Conservation (phyloP, 2,113 vertebrate genomes). For the Atractosteus spatula region DNA sequence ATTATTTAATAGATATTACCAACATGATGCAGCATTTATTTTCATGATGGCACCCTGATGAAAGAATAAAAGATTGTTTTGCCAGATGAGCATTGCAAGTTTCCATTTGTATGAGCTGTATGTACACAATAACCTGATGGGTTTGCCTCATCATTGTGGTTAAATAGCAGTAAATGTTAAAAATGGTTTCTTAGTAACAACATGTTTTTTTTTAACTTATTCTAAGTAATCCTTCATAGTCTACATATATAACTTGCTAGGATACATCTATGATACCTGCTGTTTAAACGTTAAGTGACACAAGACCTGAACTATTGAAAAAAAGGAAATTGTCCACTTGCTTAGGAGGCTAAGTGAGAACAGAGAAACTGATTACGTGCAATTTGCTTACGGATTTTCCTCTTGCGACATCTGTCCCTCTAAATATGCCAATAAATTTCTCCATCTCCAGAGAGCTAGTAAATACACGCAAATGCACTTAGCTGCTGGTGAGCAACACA, state of each 20-base stretch:
- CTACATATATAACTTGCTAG: not conserved
- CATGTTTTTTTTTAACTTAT: too few relatives aligned
- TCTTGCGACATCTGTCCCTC: slow-evolving; percentile 50
- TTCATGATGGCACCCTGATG: too few relatives aligned
- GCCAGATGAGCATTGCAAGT: not conserved
- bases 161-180: too few relatives aligned
- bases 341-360: slow-evolving; percentile 37
- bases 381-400: slow-evolving; percentile 55
- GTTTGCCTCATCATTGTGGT: too few relatives aligned
- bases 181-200: too few relatives aligned
- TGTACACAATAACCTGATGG: not conserved
- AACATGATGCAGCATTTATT: too few relatives aligned
- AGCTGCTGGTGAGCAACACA: slow-evolving; percentile 65
- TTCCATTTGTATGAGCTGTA: not conserved
- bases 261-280: slow-evolving; percentile 5
- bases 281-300: not conserved
- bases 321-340: slow-evolving; percentile 11
- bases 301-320: not conserved
- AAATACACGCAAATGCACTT: slow-evolving; percentile 74
- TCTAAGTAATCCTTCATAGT: not conserved
- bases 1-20: too few relatives aligned
- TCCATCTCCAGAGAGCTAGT: slow-evolving; percentile 70
- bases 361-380: slow-evolving; percentile 46
- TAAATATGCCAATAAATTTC: slow-evolving; percentile 76
- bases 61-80: too few relatives aligned